Percentiles rank a stretch among this genome's conserved stretches.
Evolutionary conservation across 1,140 invertebrate species (phyloP).

Genomic region (Drosophila lacertosa): DNA sequence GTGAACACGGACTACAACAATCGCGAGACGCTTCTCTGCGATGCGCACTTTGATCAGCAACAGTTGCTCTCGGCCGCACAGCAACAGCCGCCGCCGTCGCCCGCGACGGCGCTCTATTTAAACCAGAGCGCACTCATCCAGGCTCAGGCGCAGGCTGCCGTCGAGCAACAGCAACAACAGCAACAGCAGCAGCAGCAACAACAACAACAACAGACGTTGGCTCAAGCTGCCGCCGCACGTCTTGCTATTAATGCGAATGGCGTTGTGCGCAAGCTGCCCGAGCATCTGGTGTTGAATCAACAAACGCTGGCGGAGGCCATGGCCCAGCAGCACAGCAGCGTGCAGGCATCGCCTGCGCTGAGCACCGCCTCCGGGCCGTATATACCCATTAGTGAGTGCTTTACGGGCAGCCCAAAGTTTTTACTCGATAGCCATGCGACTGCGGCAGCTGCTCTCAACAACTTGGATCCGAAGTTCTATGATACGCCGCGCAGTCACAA

Average conservation of each 20-base stretch:
- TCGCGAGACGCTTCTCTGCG: constrained; percentile 72
- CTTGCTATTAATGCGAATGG: constrained; percentile 72
- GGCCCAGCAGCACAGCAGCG: constrained; percentile 71
- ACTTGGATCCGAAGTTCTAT: constrained; percentile 85
- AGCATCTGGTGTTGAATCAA: constrained; percentile 73
- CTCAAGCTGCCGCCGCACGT: constrained; percentile 39
- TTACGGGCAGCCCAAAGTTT: constrained; percentile 89
- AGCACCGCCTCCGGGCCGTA: constrained; percentile 89
- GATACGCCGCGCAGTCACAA: constrained; percentile 85
- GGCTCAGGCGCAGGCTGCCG: constrained; percentile 52
- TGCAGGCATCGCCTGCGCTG: constrained; percentile 86
- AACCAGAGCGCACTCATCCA: constrained; percentile 74
- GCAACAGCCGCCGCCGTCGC: constrained; percentile 71
- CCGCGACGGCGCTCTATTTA: constrained; percentile 69
- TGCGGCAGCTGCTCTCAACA: constrained; percentile 60
- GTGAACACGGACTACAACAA: constrained; percentile 79
- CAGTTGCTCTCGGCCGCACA: constrained; percentile 67
- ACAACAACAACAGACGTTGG: constrained; percentile 21
- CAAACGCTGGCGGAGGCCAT: constrained; percentile 60
- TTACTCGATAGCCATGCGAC: constrained; percentile 39
- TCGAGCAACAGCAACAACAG: constrained; percentile 17
- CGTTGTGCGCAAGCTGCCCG: constrained; percentile 77
- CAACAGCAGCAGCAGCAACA: constrained; percentile 6
- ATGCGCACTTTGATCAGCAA: constrained; percentile 64
- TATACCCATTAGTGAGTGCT: constrained; percentile 94